Conservation (phyloP, 2,888 invertebrate species). For the Agelastica alni region DNA sequence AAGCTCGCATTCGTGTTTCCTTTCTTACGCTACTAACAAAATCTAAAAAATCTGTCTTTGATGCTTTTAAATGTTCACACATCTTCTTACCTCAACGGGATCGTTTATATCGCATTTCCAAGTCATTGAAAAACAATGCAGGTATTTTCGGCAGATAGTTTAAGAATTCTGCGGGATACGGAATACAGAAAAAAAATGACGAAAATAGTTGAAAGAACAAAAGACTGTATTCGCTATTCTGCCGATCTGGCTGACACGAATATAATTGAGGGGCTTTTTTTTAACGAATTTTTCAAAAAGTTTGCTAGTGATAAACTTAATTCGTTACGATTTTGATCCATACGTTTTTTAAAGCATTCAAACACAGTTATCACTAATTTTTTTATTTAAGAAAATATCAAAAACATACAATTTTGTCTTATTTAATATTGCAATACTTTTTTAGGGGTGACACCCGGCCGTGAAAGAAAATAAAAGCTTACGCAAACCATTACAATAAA, state of each 20-base stretch:
- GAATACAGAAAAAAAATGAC: slow-evolving; percentile 29
- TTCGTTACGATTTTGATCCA: background rate
- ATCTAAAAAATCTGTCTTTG: slow-evolving; percentile 47
- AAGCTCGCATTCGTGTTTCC: slow-evolving; percentile 31
- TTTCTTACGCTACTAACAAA: slow-evolving; percentile 34
- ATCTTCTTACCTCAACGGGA: slow-evolving; percentile 38
- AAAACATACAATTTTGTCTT: too few relatives aligned
- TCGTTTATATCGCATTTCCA: slow-evolving; percentile 42
- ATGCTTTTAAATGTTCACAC: slow-evolving; percentile 45
- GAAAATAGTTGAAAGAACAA: slow-evolving; percentile 35
- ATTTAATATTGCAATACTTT: too few relatives aligned
- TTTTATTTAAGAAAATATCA: too few relatives aligned
- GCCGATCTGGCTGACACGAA: slow-evolving; percentile 27
- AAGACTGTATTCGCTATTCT: slow-evolving; percentile 33
- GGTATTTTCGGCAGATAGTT: slow-evolving; percentile 39
- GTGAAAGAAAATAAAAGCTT: too few relatives aligned
- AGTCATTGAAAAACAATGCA: slow-evolving; percentile 46
- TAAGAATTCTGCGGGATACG: slow-evolving; percentile 37
- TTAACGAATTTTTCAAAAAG: slow-evolving; percentile 19
- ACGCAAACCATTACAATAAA: too few relatives aligned
- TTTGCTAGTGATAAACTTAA: background rate
- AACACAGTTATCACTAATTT: too few relatives aligned
- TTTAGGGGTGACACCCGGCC: too few relatives aligned
- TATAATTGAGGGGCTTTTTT: slow-evolving; percentile 29
- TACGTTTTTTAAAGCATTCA: too few relatives aligned